Percentiles rank a stretch among this genome's conserved stretches.
phyloP scores from a whole-genome alignment of 2,113 vertebrate species.

The Pitta sordida region DNA sequence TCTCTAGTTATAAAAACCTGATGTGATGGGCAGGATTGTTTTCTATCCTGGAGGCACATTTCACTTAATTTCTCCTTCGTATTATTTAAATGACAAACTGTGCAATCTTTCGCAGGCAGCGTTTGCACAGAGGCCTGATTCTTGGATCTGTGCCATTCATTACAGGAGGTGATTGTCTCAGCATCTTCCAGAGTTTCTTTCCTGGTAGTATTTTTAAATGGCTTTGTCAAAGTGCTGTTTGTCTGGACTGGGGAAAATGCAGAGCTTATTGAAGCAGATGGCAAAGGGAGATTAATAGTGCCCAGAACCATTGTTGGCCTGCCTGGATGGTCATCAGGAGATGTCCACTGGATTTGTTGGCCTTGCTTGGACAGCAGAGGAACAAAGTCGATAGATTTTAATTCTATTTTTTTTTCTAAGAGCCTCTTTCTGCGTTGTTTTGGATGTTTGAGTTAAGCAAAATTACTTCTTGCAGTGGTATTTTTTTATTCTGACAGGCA shows the following conservation, averaged over 20 bases:
- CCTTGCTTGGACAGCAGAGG: background rate
- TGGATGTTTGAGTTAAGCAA: background rate
- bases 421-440: background rate
- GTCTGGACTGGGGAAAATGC: background rate
- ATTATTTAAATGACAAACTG: background rate
- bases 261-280: conserved; percentile 12
- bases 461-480: background rate
- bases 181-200: background rate
- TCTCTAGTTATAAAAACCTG: background rate
- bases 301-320: background rate
- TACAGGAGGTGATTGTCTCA: conserved; percentile 29
- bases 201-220: background rate
- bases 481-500: background rate
- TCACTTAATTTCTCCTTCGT: background rate
- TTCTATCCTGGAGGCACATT: background rate
- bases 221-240: conserved; percentile 8
- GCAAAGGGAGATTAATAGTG: background rate
- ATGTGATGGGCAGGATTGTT: background rate
- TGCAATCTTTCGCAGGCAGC: background rate
- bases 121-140: background rate
- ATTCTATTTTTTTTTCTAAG: background rate
- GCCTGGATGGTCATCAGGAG: background rate
- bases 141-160: background rate
- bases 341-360: background rate
- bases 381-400: background rate